These are phyloP conservation scores for Gnatocerus cornutus DNA, from an alignment of 2,888 invertebrate species.

Conservation along the genomic window DNA sequence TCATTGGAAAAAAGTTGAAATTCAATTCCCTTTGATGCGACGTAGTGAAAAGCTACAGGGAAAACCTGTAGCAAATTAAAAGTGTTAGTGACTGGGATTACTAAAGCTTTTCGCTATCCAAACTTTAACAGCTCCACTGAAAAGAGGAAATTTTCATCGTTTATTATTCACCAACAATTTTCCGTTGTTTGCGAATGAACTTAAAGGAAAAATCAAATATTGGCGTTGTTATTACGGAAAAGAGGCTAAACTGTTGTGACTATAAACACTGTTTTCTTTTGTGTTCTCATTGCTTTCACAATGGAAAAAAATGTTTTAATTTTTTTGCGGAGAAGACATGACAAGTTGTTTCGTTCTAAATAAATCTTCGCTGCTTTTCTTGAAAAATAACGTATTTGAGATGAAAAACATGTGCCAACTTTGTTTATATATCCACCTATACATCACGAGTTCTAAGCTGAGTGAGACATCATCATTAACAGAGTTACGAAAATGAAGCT, in stretches of 20 bases:
- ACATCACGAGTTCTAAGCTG: neutral
- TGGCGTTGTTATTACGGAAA: constrained; percentile 10
- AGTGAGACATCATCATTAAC: constrained; percentile 11
- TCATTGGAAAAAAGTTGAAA: no score
- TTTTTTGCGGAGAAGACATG: constrained; percentile 1
- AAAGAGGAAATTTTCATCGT: neutral
- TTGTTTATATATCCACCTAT: no score
- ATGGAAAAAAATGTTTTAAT: constrained; percentile 6
- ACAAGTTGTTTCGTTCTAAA: neutral
- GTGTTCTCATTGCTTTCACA: constrained; percentile 13
- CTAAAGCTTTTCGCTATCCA: no score
- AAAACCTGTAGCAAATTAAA: no score
- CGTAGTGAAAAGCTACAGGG: no score
- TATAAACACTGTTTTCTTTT: constrained; percentile 7
- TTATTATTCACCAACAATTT: neutral
- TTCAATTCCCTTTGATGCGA: no score
- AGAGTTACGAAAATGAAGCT: constrained; percentile 1
- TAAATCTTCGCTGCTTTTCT: neutral
- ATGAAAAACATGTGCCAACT: constrained; percentile 3
- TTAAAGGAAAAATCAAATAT: constrained; percentile 23
- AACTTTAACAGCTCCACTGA: no score
- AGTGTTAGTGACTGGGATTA: no score
- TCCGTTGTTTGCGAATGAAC: constrained; percentile 1
- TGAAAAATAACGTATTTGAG: constrained; percentile 18
- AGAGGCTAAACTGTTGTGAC: constrained; percentile 14